Base-by-base conservation (phyloP, 2,888 invertebrate species). In the Falcaria lacertinaria region DNA sequence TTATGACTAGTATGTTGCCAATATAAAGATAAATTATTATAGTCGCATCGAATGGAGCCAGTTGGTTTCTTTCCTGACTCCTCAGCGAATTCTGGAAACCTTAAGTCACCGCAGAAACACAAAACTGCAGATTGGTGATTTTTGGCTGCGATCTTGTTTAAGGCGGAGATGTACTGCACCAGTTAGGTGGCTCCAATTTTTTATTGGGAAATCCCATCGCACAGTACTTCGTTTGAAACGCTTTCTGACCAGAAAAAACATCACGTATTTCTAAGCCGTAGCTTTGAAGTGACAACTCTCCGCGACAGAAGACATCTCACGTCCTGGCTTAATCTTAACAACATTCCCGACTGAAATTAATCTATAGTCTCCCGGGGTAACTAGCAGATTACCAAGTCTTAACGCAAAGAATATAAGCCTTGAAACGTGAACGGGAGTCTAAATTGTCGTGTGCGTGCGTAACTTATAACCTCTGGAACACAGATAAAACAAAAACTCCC, bases 311-410 rank as follows among this genome's bases (percentile, higher is more conserved):
- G 36, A 49, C 49, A 39, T 46, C 47, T 46, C 49, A 50, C 50
- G 51, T 47, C 51, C 44, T 41, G 41, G 53, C 52, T 61, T 61
- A 59, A 70, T 67, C 58, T 65, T 58, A 57, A 53, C 60, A 60
- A 57, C 57, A 64, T 62, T 71, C 48, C 54, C 39, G 48, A 55
- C 46, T 52, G 49, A 68, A 73, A 73, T 74, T 72, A 72, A 67
- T 72, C 60, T 57, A 43, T 45, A 49, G 45, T 47, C 57, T 51
- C 54, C 50, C 48, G 54, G 52, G 63, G 48, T 56, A 47, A 43
- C 48, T 53, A 42, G 32, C 39, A 53, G 50, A 60, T 57, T 55
- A 54, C 45, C 15, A 25, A 44, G 38, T 45, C 47, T 43, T 41
- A 47, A 38, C 36, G 39, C 39, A 39, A 45, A 44, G 34, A 39